Percentiles rank a stretch among this genome's conserved stretches.
These are phyloP conservation scores for Furcifer pardalis DNA, from an alignment of 2,797 vertebrate genomes.

Conservation along the genomic window DNA sequence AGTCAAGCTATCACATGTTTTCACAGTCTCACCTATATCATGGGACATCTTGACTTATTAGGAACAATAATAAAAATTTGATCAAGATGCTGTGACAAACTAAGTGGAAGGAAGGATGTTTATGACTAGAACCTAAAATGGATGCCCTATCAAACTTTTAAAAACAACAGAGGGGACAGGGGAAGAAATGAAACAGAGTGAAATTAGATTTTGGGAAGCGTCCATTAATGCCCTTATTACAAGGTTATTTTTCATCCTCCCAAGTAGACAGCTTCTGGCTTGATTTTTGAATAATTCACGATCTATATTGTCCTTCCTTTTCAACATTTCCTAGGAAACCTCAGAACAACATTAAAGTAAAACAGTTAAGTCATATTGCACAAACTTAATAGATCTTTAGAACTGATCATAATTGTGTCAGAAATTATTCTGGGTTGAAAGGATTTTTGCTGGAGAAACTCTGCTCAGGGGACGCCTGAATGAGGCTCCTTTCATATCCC, in stretches of 20 bases:
- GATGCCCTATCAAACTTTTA: slow-evolving; percentile 16
- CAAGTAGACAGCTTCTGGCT: slow-evolving; percentile 20
- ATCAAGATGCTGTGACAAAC: background rate
- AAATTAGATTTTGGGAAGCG: slow-evolving; percentile 27
- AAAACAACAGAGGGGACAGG: slow-evolving; percentile 1
- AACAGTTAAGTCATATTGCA: slow-evolving; percentile 17
- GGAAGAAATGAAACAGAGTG: background rate
- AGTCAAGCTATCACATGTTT: background rate
- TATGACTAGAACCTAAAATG: slow-evolving; percentile 24
- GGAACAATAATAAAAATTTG: slow-evolving; percentile 20
- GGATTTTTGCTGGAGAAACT: too few relatives aligned
- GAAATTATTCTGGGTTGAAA: too few relatives aligned
- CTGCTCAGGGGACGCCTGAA: too few relatives aligned
- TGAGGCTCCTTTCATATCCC: too few relatives aligned
- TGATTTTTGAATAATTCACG: slow-evolving; percentile 56
- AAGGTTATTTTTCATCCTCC: background rate
- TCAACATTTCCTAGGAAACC: slow-evolving; percentile 31
- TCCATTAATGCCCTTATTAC: background rate
- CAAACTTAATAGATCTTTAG: slow-evolving; percentile 27
- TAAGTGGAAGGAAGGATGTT: slow-evolving; percentile 1
- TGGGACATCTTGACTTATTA: slow-evolving; percentile 20
- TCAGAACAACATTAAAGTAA: slow-evolving; percentile 6
- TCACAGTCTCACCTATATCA: background rate
- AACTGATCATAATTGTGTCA: too few relatives aligned
- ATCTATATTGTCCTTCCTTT: slow-evolving; percentile 33